Percentiles rank a stretch among this genome's conserved stretches.
These are phyloP conservation scores for Oophaga pumilio DNA, from an alignment of 2,113 vertebrate species.

Conservation along the genomic window DNA sequence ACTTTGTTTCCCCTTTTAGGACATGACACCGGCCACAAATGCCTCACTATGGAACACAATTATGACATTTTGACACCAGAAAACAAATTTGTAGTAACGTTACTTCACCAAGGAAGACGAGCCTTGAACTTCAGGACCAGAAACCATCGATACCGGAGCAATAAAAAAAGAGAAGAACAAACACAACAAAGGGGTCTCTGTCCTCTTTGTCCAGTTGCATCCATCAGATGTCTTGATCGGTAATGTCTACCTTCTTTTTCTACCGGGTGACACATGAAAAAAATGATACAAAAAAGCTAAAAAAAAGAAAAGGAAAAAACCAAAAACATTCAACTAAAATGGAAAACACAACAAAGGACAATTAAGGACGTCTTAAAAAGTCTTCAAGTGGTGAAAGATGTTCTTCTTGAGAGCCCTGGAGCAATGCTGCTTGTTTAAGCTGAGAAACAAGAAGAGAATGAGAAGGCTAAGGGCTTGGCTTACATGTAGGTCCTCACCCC, in stretches of 20 bases:
- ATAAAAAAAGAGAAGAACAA: neutral
- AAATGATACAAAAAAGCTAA: neutral
- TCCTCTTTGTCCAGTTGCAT: constrained; percentile 24
- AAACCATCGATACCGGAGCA: constrained; percentile 26
- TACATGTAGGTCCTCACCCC: constrained; percentile 87
- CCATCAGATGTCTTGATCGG: constrained; percentile 62
- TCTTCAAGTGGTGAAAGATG: constrained; percentile 54
- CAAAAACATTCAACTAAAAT: constrained; percentile 6
- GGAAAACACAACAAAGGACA: constrained; percentile 41
- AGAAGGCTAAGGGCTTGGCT: constrained; percentile 86
- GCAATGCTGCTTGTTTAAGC: constrained; percentile 75
- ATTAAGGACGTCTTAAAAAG: neutral
- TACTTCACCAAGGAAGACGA: constrained; percentile 62
- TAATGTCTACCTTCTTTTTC: constrained; percentile 52
- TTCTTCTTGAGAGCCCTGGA: constrained; percentile 62
- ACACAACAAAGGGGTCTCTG: neutral
- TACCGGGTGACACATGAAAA: constrained; percentile 56
- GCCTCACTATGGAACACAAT: neutral
- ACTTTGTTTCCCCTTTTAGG: neutral
- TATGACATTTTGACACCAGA: constrained; percentile 40
- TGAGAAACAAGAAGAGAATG: constrained; percentile 83
- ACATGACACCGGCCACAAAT: neutral
- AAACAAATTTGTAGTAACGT: constrained; percentile 52
- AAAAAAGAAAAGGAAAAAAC: constrained; percentile 3
- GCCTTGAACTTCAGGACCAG: constrained; percentile 68